Percentiles rank a stretch among this genome's conserved stretches.
These are phyloP conservation scores for Loris lydekkerianus DNA, from an alignment of 2,797 vertebrate species.

Conservation along the genomic window DNA sequence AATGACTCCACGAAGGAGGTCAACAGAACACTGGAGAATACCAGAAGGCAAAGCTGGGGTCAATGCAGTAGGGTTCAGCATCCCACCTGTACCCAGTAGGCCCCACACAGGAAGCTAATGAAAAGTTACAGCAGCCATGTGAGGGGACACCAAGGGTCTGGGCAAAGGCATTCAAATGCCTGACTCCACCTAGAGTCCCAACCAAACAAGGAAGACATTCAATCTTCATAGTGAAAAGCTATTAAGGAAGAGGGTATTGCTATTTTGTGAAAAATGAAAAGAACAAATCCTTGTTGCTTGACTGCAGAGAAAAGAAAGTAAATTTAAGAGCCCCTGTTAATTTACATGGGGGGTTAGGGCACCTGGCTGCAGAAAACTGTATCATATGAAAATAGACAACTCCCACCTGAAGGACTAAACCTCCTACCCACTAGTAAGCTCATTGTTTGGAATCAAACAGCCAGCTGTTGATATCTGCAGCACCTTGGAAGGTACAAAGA, in stretches of 20 bases:
- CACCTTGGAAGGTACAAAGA: neutral
- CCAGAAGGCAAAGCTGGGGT: neutral
- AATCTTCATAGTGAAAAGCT: neutral
- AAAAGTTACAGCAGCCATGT: neutral
- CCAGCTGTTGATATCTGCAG: neutral
- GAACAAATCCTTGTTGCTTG: constrained; percentile 2
- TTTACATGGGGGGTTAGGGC: neutral
- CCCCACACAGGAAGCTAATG: neutral
- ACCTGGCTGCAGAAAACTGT: neutral
- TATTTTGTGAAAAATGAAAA: neutral
- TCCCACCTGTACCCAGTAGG: neutral
- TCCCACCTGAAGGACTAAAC: neutral
- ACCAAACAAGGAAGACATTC: neutral
- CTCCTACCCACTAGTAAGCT: neutral
- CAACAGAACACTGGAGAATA: neutral
- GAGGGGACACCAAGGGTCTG: neutral
- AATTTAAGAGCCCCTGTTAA: neutral
- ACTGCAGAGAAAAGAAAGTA: neutral
- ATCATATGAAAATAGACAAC: neutral
- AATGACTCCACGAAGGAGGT: neutral
- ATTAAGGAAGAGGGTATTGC: neutral
- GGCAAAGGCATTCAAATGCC: neutral
- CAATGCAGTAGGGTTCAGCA: neutral
- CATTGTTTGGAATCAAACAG: neutral
- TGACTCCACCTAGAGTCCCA: neutral